Evolutionary conservation across 2,113 vertebrate species (phyloP).

Genomic region (Onychostruthus taczanowskii): DNA sequence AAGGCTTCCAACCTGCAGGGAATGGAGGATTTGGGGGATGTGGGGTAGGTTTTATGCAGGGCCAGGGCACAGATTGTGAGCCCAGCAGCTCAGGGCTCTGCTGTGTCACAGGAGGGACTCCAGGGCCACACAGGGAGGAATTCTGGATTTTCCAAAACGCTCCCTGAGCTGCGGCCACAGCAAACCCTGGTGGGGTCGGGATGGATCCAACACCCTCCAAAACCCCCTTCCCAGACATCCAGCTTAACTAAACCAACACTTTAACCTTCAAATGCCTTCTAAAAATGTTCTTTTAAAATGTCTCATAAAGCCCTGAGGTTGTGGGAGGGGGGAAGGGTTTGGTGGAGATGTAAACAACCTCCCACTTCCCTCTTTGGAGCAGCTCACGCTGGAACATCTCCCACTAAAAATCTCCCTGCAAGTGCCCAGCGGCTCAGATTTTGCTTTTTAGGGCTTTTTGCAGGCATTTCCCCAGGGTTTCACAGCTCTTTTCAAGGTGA

Average conservation of each 20-base stretch:
- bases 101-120: accelerated
- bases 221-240: background rate
- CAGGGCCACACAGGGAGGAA: background rate
- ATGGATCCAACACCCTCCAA: accelerated
- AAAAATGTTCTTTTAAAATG: background rate
- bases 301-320: accelerated
- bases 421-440: background rate
- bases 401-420: background rate
- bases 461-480: background rate
- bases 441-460: background rate
- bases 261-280: background rate
- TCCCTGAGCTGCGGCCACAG: background rate
- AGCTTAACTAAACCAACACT: background rate
- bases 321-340: background rate
- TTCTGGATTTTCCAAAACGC: accelerated
- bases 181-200: accelerated
- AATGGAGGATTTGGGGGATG: accelerated
- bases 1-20: background rate
- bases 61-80: background rate
- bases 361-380: background rate
- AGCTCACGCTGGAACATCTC: background rate
- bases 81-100: background rate
- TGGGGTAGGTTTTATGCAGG: background rate
- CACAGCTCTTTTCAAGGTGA: background rate
- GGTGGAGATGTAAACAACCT: background rate